phyloP scores from a whole-genome alignment of 2,113 vertebrate species.

The Semicossyphus pulcher region DNA sequence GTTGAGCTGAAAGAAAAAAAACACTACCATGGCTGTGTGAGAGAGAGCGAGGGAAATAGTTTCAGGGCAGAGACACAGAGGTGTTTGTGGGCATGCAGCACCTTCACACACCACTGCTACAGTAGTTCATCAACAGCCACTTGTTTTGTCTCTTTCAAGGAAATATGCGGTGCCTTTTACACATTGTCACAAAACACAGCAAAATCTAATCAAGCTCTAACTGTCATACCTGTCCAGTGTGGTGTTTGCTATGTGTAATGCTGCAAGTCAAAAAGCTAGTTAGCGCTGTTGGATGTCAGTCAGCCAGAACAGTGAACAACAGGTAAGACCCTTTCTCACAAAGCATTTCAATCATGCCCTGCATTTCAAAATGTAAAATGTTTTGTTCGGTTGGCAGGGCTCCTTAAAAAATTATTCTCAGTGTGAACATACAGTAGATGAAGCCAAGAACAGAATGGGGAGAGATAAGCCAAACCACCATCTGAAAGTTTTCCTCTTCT shows the following conservation, averaged over 20 bases:
- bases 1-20: conserved; percentile 22
- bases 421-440: background rate
- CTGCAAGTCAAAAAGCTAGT: background rate
- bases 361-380: conserved; percentile 20
- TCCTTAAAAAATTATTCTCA: conserved; percentile 9
- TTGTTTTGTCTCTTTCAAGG: conserved; percentile 12
- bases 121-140: conserved; percentile 4
- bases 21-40: conserved; percentile 17
- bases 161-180: background rate
- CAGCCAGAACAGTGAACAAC: conserved; percentile 21
- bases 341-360: conserved; percentile 32
- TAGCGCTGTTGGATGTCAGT: conserved; percentile 8
- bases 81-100: conserved; percentile 15
- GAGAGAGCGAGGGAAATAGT: conserved; percentile 6
- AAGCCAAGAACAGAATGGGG: conserved; percentile 35
- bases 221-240: background rate
- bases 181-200: background rate
- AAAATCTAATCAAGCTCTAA: background rate
- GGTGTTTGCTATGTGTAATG: background rate
- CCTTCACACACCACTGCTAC: conserved; percentile 8
- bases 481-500: background rate
- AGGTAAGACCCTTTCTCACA: background rate
- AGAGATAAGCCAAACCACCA: conserved; percentile 21
- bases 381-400: conserved; percentile 24
- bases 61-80: conserved; percentile 4